These are phyloP conservation scores for Eristalis intricaria DNA, from an alignment of 2,888 invertebrate genomes.

Conservation along the genomic window DNA sequence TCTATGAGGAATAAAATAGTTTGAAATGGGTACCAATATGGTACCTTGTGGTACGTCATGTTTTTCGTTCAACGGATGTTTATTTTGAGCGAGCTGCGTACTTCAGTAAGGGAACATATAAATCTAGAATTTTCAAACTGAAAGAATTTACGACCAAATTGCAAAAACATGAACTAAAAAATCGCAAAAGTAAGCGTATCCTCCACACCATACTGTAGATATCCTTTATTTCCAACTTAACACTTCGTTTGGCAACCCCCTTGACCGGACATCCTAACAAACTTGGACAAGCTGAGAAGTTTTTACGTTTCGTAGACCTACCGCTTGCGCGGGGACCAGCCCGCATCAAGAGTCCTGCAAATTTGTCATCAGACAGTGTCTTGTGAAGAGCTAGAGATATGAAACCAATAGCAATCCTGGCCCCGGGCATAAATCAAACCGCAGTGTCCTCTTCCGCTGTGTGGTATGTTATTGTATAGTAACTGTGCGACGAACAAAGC, in stretches of 20 bases:
- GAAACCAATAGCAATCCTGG: constrained; percentile 4
- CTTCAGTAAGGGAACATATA: no score
- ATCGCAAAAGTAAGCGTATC: background rate
- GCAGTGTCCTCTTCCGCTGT: constrained; percentile 39
- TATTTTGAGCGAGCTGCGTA: no score
- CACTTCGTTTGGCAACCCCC: background rate
- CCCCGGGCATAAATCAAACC: constrained; percentile 51
- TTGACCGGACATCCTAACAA: background rate
- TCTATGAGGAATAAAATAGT: no score
- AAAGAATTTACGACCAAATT: no score
- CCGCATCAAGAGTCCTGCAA: constrained; percentile 18
- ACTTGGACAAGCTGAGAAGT: background rate
- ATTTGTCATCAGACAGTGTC: constrained; percentile 19
- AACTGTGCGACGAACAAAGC: constrained; percentile 52
- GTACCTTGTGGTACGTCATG: no score
- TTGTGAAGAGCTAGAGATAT: constrained; percentile 8
- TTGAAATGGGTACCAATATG: no score
- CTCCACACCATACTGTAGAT: background rate
- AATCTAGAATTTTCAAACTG: no score
- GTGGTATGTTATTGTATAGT: constrained; percentile 40
- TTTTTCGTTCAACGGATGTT: no score
- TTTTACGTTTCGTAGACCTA: background rate
- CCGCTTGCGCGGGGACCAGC: background rate
- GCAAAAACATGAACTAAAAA: no score
- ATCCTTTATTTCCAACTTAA: background rate